Evolutionary conservation across 2,113 vertebrate genomes (phyloP), one percentile per base, ranked within the genome.

Genomic region (Chaenocephalus aceratus): DNA sequence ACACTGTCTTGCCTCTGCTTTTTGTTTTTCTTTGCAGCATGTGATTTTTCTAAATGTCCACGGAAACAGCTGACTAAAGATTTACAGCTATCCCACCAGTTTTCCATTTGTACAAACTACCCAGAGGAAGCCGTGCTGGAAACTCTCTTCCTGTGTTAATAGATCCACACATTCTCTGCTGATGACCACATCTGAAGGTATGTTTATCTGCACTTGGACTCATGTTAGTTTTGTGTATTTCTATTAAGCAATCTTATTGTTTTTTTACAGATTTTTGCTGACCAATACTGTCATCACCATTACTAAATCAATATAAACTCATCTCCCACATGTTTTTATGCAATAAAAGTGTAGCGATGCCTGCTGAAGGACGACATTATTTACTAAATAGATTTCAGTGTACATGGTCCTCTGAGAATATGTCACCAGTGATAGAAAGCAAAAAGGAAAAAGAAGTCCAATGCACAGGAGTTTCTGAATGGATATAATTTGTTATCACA

Each of bases 181-280:
- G 74, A 95, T 94, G 93, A 92, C 64, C 82, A 82, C 87, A 88
- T 76, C 72, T 85, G 73, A 86, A 94, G 93, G 94, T 94, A 92
- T 48, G 89, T 66, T 30, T 21, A 16, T 73, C 30, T 85, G 6
- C 41, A 44, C 9, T 18, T 36, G 3, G 10, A 52, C 15, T 74
- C 23, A 53, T 52, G 49, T 68, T 26, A 53, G 12, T 49, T 34
- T 11, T 49, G 13, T 63, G 49, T 46, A 6, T 7, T 18, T 52
- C 26, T 12, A 1, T 10, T 6, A 56, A 13, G 2, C 0, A 21
- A 15, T 8, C 0, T 16, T 34, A 16, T 15, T 48, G 6, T 0
- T 59, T 80, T 30, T 56, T 60, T 4, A 54, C 23, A n/a, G 21
- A 65, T 65, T 18, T 57, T 57, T 2, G 5, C 36, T 8, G 14